A percentile compares a stretch with the other conserved stretches of the same genome.
phyloP scores from a whole-genome alignment of 1,140 invertebrate species.

The Eriosoma lanigerum region DNA sequence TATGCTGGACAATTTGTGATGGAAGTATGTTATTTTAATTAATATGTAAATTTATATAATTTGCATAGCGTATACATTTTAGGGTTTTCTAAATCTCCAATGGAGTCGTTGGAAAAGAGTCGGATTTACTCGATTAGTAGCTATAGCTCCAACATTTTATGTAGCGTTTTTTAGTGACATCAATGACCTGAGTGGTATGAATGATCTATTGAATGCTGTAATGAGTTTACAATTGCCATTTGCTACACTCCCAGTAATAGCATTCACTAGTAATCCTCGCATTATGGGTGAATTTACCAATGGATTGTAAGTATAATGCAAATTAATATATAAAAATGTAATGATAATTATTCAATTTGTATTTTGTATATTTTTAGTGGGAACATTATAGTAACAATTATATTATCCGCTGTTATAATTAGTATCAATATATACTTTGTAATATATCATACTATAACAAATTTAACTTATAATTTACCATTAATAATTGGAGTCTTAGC shows the following conservation, averaged over 20 bases:
- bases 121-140: slow-evolving; percentile 80
- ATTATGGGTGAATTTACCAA: slow-evolving; percentile 86
- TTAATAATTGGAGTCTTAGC: slow-evolving; percentile 44
- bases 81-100: slow-evolving; percentile 85
- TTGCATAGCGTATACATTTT: slow-evolving; percentile 40
- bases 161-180: slow-evolving; percentile 76
- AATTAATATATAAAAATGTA: background rate
- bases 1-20: slow-evolving; percentile 77
- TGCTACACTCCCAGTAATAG: slow-evolving; percentile 82
- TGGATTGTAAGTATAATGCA: slow-evolving; percentile 64
- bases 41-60: background rate
- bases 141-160: slow-evolving; percentile 86
- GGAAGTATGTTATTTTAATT: slow-evolving; percentile 61
- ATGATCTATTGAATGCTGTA: slow-evolving; percentile 86
- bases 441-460: slow-evolving; percentile 56
- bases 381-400: slow-evolving; percentile 69
- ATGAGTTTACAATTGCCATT: slow-evolving; percentile 85
- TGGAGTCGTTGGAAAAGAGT: slow-evolving; percentile 90
- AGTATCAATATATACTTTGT: slow-evolving; percentile 83
- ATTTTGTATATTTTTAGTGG: slow-evolving; percentile 61
- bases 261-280: slow-evolving; percentile 77
- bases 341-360: background rate
- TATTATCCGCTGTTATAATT: slow-evolving; percentile 73
- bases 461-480: slow-evolving; percentile 26
- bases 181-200: slow-evolving; percentile 77